Conservation (phyloP, 2,888 invertebrate species). For the Hipparchia sbordonii region DNA sequence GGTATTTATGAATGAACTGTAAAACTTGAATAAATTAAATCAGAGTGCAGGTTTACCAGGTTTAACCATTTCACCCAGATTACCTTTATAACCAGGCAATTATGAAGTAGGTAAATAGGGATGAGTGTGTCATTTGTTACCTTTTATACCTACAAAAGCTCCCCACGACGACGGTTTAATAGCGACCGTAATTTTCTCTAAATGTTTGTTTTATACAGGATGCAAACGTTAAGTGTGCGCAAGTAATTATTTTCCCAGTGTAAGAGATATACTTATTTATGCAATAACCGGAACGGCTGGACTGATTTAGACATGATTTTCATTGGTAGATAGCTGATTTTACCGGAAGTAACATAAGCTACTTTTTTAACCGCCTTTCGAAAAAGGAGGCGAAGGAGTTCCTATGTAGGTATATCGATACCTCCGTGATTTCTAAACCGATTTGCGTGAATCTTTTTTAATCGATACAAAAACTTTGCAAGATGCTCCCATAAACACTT, state of each 20-base stretch:
- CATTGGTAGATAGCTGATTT: no score
- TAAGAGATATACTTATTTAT: no score
- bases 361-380: no score
- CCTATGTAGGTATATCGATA: no score
- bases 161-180: slow-evolving; percentile 31
- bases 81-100: slow-evolving; percentile 32
- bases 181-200: slow-evolving; percentile 34
- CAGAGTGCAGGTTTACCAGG: slow-evolving; percentile 10
- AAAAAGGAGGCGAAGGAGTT: no score
- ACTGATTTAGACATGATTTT: no score
- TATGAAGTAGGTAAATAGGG: slow-evolving; percentile 27
- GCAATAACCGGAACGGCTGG: no score
- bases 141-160: slow-evolving; percentile 30
- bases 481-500: no score
- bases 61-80: slow-evolving; percentile 31
- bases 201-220: slow-evolving; percentile 37
- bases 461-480: no score
- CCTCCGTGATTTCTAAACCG: no score
- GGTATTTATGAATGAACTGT: not conserved
- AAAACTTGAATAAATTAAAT: not conserved
- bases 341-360: no score
- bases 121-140: slow-evolving; percentile 35
- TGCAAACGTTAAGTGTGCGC: slow-evolving; percentile 12
- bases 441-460: no score
- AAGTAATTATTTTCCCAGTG: not conserved